Base-by-base conservation (phyloP, 2,113 vertebrate genomes). In the Brachionichthys hirsutus region DNA sequence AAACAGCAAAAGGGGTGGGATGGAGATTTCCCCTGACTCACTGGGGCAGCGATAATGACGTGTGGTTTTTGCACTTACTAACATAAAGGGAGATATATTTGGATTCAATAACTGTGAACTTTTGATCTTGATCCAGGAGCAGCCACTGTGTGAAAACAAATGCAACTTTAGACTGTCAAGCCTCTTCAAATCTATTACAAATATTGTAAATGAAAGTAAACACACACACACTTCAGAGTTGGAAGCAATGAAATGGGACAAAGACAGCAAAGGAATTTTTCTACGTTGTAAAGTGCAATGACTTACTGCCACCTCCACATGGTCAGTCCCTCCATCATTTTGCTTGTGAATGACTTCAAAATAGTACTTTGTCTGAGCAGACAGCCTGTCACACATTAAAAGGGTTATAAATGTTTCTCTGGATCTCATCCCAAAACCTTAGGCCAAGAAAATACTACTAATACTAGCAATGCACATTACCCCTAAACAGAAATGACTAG, bases 331-430 rank as follows among this genome's bases (percentile, higher is more conserved):
- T 80, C 70, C 76, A 24, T 92, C 69, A 1, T 96, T 87, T 75
- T 98, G 95, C 75, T 98, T 97, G 90, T 97, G 93, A 30, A 99
- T 86, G 47, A 99, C 84, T n/a, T n/a, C n/a, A n/a, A n/a, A n/a
- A n/a, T n/a, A n/a, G n/a, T n/a, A n/a, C n/a, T n/a, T n/a, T n/a
- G n/a, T n/a, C n/a, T n/a, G n/a, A n/a, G n/a, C n/a, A n/a, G n/a
- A n/a, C n/a, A n/a, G n/a, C n/a, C n/a, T n/a, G n/a, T n/a, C n/a
- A n/a, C n/a, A n/a, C n/a, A n/a, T n/a, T n/a, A n/a, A n/a, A n/a
- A n/a, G n/a, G n/a, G n/a, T n/a, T n/a, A n/a, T n/a, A n/a, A n/a
- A n/a, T n/a, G n/a, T n/a, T n/a, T n/a, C n/a, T n/a, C n/a, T n/a
- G n/a, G n/a, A n/a, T n/a, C n/a, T n/a, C n/a, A n/a, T n/a, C n/a